phyloP scores from a whole-genome alignment of 2,797 vertebrate genomes.

The Danio kyathit region DNA sequence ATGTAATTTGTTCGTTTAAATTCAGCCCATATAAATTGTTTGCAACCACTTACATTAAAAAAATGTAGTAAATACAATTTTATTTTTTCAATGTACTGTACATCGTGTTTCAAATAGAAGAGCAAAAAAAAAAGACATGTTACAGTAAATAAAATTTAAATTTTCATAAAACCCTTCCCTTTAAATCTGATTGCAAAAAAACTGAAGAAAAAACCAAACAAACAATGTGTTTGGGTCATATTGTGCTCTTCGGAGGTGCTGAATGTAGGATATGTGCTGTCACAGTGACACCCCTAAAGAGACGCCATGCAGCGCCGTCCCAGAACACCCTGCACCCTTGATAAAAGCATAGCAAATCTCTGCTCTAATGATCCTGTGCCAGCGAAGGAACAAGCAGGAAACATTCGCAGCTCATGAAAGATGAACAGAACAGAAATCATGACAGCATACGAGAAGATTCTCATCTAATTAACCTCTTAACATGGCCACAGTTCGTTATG shows the following conservation, averaged over 20 bases:
- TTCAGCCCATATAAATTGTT: no score
- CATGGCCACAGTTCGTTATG: not conserved
- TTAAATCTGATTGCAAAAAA: not conserved
- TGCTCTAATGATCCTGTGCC: slow-evolving; percentile 20
- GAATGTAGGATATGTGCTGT: slow-evolving; percentile 7
- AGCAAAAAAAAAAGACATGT: not conserved
- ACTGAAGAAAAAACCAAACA: not conserved
- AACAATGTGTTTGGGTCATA: not conserved
- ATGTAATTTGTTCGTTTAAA: no score
- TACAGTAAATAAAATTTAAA: no score
- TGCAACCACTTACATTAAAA: no score
- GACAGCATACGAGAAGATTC: not conserved
- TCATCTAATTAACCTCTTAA: slow-evolving; percentile 51
- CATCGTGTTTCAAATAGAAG: no score
- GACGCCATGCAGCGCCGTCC: not conserved
- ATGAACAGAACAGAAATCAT: not conserved
- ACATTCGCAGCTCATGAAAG: not conserved
- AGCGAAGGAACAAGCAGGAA: slow-evolving; percentile 4
- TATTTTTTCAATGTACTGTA: no score
- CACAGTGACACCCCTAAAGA: slow-evolving; percentile 15
- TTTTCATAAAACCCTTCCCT: not conserved
- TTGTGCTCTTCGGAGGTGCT: not conserved
- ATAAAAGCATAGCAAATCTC: not conserved
- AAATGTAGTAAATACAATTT: no score
- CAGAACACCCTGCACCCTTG: slow-evolving; percentile 28